Percentiles rank a stretch among this genome's conserved stretches.
Conservation (phyloP, 2,113 vertebrate species). For the rabbit (Oryctolagus cuniculus) region mOryCun1.1 NC_091447.1:19069001-19069500, state of each 20-base stretch:
- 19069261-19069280: not conserved
- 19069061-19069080: constrained; percentile 24
- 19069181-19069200: constrained; percentile 67
- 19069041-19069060: not conserved
- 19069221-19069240: not conserved
- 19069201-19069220: constrained; percentile 39
- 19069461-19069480: too few species aligned
- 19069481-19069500: too few species aligned
- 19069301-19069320: constrained; percentile 18
- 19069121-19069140: constrained; percentile 58
- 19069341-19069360: not conserved
- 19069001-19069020: not conserved
- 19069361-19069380: not conserved
- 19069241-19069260: not conserved
- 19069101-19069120: constrained; percentile 18
- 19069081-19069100: not conserved
- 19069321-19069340: not conserved
- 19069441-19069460: too few species aligned
- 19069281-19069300: not conserved
- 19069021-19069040: not conserved
- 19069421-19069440: too few species aligned
- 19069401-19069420: not conserved
- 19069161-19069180: constrained; percentile 53
- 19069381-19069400: not conserved
- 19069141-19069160: constrained; percentile 15